Evolutionary conservation across 2,113 vertebrate genomes (phyloP).

Genomic region (Lophochroa leadbeateri): DNA sequence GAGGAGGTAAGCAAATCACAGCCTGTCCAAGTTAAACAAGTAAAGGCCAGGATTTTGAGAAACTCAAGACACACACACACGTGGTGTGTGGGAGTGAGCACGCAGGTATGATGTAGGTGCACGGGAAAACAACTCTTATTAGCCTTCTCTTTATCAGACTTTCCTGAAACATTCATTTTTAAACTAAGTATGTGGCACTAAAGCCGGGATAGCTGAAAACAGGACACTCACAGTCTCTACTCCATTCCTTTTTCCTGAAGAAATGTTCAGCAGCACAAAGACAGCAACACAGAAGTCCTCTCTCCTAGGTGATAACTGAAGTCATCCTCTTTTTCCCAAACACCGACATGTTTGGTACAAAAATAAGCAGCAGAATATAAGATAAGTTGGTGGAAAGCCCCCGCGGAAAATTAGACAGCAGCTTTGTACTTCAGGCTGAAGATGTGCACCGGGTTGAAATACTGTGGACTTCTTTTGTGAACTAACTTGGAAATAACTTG

Average conservation of each 20-base stretch:
- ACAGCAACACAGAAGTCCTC: neutral
- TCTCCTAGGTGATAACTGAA: neutral
- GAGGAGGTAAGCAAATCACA: neutral
- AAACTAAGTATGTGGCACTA: neutral
- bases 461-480: neutral
- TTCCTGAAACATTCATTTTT: neutral
- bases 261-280: neutral
- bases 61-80: neutral
- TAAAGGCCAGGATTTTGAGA: neutral
- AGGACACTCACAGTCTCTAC: neutral
- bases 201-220: neutral
- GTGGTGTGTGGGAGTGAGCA: rapidly evolving
- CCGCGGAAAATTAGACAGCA: neutral
- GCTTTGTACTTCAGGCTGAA: neutral
- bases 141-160: neutral
- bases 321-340: neutral
- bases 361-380: neutral
- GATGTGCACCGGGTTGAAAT: neutral
- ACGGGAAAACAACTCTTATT: neutral
- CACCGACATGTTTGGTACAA: neutral
- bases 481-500: neutral
- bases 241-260: neutral
- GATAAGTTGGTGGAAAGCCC: neutral
- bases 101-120: neutral
- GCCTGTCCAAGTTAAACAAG: conserved; percentile 5